Evolutionary conservation across 1,140 invertebrate genomes (phyloP).

Genomic region (Penaeus indicus): DNA sequence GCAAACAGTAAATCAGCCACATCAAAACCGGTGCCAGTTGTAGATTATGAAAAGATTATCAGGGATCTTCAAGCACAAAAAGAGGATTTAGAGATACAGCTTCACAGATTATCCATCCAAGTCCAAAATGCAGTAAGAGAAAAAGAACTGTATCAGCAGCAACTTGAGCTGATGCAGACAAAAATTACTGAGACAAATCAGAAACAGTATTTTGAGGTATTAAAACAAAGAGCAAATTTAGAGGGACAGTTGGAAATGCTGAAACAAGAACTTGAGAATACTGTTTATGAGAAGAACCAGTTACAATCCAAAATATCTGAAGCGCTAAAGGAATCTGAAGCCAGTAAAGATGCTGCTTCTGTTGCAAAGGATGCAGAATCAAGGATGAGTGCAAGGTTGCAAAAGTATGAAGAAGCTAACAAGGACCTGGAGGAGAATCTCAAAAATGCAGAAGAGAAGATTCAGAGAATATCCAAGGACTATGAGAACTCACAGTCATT

Average conservation of each 20-base stretch:
- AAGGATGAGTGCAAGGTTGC: slow-evolving; percentile 35
- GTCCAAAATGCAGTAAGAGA: slow-evolving; percentile 63
- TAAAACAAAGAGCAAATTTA: slow-evolving; percentile 57
- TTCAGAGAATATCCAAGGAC: slow-evolving; percentile 32
- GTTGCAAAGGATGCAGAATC: slow-evolving; percentile 44
- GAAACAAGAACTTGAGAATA: slow-evolving; percentile 57
- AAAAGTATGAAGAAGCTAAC: slow-evolving; percentile 50
- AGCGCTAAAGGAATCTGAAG: slow-evolving; percentile 33
- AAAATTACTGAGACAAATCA: slow-evolving; percentile 61
- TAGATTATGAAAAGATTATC: slow-evolving; percentile 55
- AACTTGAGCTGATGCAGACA: slow-evolving; percentile 59
- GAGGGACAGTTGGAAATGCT: slow-evolving; percentile 57
- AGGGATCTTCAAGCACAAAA: slow-evolving; percentile 51
- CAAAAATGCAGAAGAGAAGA: slow-evolving; percentile 12
- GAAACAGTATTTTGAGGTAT: slow-evolving; percentile 61
- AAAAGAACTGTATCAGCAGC: slow-evolving; percentile 60
- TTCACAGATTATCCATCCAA: slow-evolving; percentile 61
- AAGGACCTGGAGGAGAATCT: slow-evolving; percentile 37
- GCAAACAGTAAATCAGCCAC: slow-evolving; percentile 26
- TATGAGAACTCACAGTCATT: not conserved
- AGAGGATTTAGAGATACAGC: slow-evolving; percentile 60
- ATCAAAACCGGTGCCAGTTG: slow-evolving; percentile 30
- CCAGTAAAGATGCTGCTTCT: slow-evolving; percentile 19
- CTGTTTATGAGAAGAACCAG: slow-evolving; percentile 46
- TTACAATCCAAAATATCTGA: slow-evolving; percentile 35